Conservation (phyloP, 2,888 invertebrate genomes). For the Ctenicera cuprea region DNA sequence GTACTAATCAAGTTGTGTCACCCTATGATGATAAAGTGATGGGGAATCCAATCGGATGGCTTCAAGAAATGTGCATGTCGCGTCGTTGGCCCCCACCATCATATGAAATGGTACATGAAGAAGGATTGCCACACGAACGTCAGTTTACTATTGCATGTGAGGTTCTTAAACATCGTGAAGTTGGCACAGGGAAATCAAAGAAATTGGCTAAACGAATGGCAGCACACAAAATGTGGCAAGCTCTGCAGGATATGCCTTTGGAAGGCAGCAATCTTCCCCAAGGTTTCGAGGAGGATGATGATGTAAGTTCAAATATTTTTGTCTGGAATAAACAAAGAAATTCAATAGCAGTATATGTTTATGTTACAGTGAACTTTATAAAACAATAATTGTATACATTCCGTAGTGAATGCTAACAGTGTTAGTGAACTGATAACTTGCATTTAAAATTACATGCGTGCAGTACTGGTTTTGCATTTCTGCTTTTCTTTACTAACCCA, state of each 20-base stretch:
- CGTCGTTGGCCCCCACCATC: slow-evolving; percentile 96
- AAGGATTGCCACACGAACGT: slow-evolving; percentile 94
- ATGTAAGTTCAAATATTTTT: slow-evolving; percentile 74
- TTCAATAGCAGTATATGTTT: too few relatives aligned
- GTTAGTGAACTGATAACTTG: too few relatives aligned
- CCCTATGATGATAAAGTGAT: slow-evolving; percentile 87
- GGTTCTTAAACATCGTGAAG: slow-evolving; percentile 89
- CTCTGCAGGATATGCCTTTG: slow-evolving; percentile 85
- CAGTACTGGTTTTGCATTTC: too few relatives aligned
- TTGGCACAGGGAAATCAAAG: slow-evolving; percentile 95
- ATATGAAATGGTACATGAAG: slow-evolving; percentile 92
- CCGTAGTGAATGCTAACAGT: too few relatives aligned
- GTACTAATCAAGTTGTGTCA: slow-evolving; percentile 74
- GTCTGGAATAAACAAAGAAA: neutral
- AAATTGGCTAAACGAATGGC: slow-evolving; percentile 97
- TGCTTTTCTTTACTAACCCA: too few relatives aligned
- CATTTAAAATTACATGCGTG: too few relatives aligned
- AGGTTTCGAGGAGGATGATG: slow-evolving; percentile 82
- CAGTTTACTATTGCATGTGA: slow-evolving; percentile 95
- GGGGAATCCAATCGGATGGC: slow-evolving; percentile 96
- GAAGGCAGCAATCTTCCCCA: slow-evolving; percentile 77
- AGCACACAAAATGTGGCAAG: slow-evolving; percentile 95
- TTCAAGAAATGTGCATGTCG: slow-evolving; percentile 97
- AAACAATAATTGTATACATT: too few relatives aligned
- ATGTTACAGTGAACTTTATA: too few relatives aligned